Evolutionary conservation across 2,888 invertebrate species (phyloP), one percentile per base, ranked within the genome.

Genomic region (Melangyna quadrimaculata): DNA sequence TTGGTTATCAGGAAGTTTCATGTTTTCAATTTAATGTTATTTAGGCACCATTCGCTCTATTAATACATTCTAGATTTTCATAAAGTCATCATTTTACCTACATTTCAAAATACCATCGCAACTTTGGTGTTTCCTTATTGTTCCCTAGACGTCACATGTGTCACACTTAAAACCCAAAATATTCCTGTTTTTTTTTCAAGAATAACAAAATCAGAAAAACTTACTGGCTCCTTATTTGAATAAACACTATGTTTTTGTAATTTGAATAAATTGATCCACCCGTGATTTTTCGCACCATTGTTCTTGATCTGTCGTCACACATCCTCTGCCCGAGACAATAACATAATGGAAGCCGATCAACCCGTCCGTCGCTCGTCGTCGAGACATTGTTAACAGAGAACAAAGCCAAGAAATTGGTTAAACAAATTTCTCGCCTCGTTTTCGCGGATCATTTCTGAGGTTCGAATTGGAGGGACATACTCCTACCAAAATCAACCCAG

Each of bases 361-460:
- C 71, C 24, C 75, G 40, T n/a, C n/a, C n/a, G n/a, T n/a, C n/a
- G n/a, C n/a, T n/a, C n/a, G n/a, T n/a, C n/a, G n/a, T 70, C 53
- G 77, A 73, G 77, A 77, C 63, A 77, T 86, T 53, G 77, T 35
- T 48, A 45, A 65, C 69, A 35, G 72, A 86, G 73, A 73, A 86
- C 86, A 86, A 86, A 86, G 86, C 67, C 72, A 81, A 81, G 77
- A 81, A 86, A 86, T 86, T 86, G 86, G 86, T 81, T 81, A 63
- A 81, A 86, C 86, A 86, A 86, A 86, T 86, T 86, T 86, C 81
- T 81, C 73, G 86, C 73, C 77, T 78, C 63, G 72, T 78, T 86
- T 69, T 59, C 59, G 72, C 37, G 35, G 75, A 84, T 84, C 80
- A 75, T 71, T 70, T 55, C 59, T 65, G 55, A 65, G 61, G 72